Conservation (phyloP, 1,140 invertebrate genomes). For the Anastrepha obliqua region DNA sequence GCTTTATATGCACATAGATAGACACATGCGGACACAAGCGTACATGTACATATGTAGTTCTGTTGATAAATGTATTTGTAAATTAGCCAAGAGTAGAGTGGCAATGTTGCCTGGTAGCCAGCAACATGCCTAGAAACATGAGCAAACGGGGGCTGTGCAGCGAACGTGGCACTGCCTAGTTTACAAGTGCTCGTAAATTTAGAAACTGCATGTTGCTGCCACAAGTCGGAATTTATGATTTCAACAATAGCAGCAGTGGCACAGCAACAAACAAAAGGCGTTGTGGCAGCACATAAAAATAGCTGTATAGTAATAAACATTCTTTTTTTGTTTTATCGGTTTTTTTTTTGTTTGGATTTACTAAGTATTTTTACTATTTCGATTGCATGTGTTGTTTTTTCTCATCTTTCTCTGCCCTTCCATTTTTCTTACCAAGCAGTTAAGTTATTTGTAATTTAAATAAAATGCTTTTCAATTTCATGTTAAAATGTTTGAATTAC, state of each 20-base stretch:
- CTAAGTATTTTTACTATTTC: background rate
- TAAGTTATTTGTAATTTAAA: background rate
- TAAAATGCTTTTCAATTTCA: background rate
- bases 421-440: background rate
- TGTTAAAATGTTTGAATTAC: background rate
- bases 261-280: background rate
- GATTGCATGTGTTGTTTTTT: background rate
- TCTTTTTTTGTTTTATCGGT: background rate
- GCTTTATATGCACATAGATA: background rate
- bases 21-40: background rate
- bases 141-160: background rate
- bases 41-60: background rate
- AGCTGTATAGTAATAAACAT: background rate
- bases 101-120: constrained; percentile 1
- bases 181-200: constrained; percentile 39
- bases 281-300: background rate
- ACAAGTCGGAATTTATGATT: constrained; percentile 32
- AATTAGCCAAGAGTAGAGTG: background rate
- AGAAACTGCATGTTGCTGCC: constrained; percentile 42
- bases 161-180: background rate
- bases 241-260: constrained; percentile 27
- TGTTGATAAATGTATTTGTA: background rate
- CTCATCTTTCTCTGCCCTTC: background rate
- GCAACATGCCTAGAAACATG: constrained; percentile 12
- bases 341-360: background rate